Evolutionary conservation across 2,113 vertebrate genomes (phyloP).

Genomic region (Marcusenius ussheri): DNA sequence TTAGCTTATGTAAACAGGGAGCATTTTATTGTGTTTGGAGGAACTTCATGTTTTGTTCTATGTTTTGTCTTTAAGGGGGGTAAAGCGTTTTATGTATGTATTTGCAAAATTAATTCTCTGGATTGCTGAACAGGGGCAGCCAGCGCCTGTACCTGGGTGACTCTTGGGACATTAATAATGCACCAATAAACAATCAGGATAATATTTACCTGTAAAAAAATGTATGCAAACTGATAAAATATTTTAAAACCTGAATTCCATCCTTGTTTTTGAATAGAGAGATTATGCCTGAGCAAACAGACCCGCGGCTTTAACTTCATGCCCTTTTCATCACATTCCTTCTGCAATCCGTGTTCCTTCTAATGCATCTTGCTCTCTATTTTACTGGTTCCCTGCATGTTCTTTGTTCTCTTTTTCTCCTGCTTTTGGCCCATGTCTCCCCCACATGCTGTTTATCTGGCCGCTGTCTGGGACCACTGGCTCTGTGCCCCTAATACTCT

Average conservation of each 20-base stretch:
- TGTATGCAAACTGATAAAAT: background rate
- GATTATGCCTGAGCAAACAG: background rate
- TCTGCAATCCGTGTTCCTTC: background rate
- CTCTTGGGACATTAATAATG: background rate
- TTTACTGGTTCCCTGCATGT: background rate
- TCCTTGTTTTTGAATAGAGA: background rate
- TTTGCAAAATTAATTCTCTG: background rate
- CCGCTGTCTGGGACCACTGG: background rate
- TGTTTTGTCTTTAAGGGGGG: background rate
- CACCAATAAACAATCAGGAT: background rate
- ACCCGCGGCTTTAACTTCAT: background rate
- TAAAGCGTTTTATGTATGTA: background rate
- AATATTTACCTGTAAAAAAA: background rate
- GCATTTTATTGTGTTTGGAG: background rate
- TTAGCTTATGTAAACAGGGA: background rate
- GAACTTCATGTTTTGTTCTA: background rate
- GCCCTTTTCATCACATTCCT: background rate
- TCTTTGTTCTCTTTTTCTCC: background rate
- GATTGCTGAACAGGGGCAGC: background rate
- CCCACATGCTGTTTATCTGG: background rate
- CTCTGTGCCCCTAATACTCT: background rate
- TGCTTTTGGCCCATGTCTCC: background rate
- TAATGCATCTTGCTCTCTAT: background rate
- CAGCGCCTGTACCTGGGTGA: background rate
- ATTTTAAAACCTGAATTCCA: background rate